phyloP scores from a whole-genome alignment of 2,113 vertebrate species.

The Oncorhynchus mykiss region DNA sequence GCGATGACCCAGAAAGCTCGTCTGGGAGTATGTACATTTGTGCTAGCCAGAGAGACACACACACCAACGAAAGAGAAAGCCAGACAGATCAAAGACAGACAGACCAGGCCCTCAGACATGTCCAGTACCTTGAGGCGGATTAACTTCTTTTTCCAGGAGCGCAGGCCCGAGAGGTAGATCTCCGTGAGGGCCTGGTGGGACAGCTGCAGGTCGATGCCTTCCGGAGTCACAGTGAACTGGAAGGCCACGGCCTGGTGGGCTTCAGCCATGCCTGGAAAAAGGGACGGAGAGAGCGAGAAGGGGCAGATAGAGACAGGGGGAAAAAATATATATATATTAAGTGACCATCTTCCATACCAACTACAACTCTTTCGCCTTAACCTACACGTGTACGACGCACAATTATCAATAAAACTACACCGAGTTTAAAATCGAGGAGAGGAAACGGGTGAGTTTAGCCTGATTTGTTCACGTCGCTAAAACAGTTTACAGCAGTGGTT shows the following conservation, averaged over 20 bases:
- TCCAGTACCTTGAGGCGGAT: constrained; percentile 77
- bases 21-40: too few relatives aligned
- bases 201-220: constrained; percentile 76
- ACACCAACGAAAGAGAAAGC: neutral
- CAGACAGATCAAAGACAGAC: neutral
- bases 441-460: neutral
- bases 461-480: neutral
- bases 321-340: too few relatives aligned
- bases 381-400: too few relatives aligned
- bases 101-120: too few relatives aligned
- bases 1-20: too few relatives aligned
- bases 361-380: too few relatives aligned
- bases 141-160: constrained; percentile 86
- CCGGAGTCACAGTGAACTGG: constrained; percentile 80
- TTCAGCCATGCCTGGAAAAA: constrained; percentile 78
- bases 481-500: too few relatives aligned
- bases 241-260: constrained; percentile 88
- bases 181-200: constrained; percentile 79
- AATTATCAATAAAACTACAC: too few relatives aligned
- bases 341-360: too few relatives aligned
- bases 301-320: too few relatives aligned
- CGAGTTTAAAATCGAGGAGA: neutral
- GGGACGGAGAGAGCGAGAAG: neutral
- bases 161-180: constrained; percentile 84
- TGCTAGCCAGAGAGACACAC: neutral